phyloP scores from a whole-genome alignment of 2,113 vertebrate genomes.

The Himantopus leucocephalus region DNA sequence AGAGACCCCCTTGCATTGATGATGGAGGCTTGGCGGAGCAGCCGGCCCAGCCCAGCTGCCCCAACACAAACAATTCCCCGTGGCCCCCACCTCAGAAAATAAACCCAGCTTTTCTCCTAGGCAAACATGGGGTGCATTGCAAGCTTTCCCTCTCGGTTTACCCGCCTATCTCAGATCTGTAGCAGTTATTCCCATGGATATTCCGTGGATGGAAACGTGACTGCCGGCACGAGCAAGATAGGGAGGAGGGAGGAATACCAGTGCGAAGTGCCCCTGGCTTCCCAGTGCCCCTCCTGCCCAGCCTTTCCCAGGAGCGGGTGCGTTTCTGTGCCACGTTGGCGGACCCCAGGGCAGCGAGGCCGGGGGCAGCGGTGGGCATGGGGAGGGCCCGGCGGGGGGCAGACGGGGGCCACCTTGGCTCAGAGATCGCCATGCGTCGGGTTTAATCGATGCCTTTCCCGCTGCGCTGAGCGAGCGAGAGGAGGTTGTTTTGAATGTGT shows the following conservation, averaged over 20 bases:
- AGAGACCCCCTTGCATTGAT: not conserved
- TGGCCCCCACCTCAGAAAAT: accelerated
- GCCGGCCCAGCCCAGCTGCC: not conserved
- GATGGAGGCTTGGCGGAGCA: not conserved
- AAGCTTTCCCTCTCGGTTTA: not conserved
- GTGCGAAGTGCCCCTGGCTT: not conserved
- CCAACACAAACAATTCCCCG: not conserved
- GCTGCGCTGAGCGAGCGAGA: not conserved
- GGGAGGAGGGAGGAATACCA: not conserved
- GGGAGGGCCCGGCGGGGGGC: accelerated
- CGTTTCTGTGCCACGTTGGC: not conserved
- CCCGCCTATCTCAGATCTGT: not conserved
- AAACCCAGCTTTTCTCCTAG: not conserved
- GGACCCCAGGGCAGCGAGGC: not conserved
- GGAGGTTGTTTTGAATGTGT: not conserved
- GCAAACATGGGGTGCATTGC: not conserved
- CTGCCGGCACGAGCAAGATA: not conserved
- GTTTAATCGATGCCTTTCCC: not conserved
- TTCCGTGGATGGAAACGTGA: not conserved
- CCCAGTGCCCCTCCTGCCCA: not conserved
- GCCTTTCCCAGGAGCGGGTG: not conserved
- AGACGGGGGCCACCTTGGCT: not conserved
- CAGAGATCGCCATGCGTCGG: accelerated
- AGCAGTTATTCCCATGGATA: not conserved
- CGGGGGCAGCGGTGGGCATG: not conserved